These are phyloP conservation scores for Chascanopsetta lugubris DNA, from an alignment of 2,113 vertebrate species.

Conservation along the genomic window DNA sequence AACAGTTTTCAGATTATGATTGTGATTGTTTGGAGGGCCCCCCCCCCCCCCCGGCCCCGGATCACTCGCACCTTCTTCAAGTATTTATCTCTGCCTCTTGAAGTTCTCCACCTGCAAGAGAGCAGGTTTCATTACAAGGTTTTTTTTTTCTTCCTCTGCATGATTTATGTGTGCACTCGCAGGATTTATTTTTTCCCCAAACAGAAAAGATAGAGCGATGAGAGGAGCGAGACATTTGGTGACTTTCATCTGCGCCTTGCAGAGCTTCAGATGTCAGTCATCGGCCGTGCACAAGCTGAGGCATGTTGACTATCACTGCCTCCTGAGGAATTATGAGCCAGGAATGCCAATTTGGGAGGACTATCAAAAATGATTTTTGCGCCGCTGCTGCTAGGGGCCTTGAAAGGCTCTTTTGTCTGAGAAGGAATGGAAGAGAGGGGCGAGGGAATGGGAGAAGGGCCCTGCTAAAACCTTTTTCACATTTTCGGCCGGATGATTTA, in stretches of 20 bases:
- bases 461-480: conserved; percentile 42
- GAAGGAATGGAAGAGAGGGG: conserved; percentile 17
- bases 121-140: conserved; percentile 40
- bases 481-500: conserved; percentile 55
- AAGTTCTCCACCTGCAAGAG: conserved; percentile 59
- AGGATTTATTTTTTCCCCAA: background rate
- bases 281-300: conserved; percentile 64
- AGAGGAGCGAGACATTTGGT: conserved; percentile 28
- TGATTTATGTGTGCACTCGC: conserved; percentile 44
- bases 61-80: conserved; percentile 48
- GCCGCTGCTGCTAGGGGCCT: conserved; percentile 45
- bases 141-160: conserved; percentile 33
- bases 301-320: conserved; percentile 68
- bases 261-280: conserved; percentile 72
- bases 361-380: conserved; percentile 72
- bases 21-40: conserved; percentile 46
- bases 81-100: conserved; percentile 61
- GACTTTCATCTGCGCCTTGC: conserved; percentile 43
- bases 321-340: conserved; percentile 67
- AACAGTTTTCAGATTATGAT: conserved; percentile 53
- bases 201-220: background rate
- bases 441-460: conserved; percentile 9
- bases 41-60: conserved; percentile 59
- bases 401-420: conserved; percentile 70
- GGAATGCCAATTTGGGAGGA: conserved; percentile 72